Evolutionary conservation across 2,888 invertebrate genomes (phyloP).

Genomic region (Helicoverpa assulta): DNA sequence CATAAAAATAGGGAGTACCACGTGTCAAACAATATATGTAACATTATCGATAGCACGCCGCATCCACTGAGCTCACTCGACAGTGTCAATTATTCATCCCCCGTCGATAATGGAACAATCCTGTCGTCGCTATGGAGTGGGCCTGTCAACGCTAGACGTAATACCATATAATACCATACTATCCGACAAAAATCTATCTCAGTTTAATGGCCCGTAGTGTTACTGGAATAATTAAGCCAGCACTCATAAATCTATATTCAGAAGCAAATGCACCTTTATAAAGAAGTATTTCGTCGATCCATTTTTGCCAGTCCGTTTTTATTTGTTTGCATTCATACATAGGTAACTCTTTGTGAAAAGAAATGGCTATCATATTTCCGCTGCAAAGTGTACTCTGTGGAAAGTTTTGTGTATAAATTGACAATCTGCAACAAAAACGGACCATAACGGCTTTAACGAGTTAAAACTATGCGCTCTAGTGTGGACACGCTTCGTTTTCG

Average conservation of each 20-base stretch:
- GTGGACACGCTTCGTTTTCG: slow-evolving; percentile 37
- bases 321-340: neutral
- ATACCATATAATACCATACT: slow-evolving; percentile 76
- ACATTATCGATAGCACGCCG: slow-evolving; percentile 64
- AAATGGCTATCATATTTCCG: slow-evolving; percentile 17
- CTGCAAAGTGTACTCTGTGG: neutral
- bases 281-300: neutral
- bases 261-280: neutral
- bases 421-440: slow-evolving; percentile 31
- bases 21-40: slow-evolving; percentile 45
- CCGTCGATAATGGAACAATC: slow-evolving; percentile 88
- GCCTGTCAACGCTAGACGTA: slow-evolving; percentile 85
- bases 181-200: slow-evolving; percentile 76
- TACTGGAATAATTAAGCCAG: slow-evolving; percentile 39
- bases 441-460: slow-evolving; percentile 30
- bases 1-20: slow-evolving; percentile 51
- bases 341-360: slow-evolving; percentile 13
- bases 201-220: slow-evolving; percentile 61
- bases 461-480: slow-evolving; percentile 36
- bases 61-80: slow-evolving; percentile 78
- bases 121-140: slow-evolving; percentile 83
- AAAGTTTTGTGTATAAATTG: slow-evolving; percentile 31
- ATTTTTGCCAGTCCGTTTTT: neutral
- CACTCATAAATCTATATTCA: slow-evolving; percentile 21
- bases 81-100: slow-evolving; percentile 86